Percentiles rank a stretch among this genome's conserved stretches.
Conservation (phyloP, 2,888 invertebrate species). For the Norana najaformis region DNA sequence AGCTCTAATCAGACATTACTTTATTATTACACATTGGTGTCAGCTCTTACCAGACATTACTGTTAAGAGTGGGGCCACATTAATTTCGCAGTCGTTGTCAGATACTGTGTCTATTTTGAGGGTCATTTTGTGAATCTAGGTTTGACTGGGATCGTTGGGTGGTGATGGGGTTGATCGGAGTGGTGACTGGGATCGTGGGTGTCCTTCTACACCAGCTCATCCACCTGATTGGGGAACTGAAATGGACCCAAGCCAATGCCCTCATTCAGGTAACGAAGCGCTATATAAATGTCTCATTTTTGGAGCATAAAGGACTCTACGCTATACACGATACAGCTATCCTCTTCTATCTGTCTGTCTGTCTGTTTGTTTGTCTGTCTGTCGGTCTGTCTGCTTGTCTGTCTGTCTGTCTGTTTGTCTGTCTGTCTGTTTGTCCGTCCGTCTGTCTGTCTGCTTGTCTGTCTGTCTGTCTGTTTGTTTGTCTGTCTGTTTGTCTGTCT, state of each 20-base stretch:
- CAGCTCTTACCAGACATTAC: not conserved
- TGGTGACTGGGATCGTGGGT: conserved; percentile 51
- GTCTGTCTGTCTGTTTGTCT: no score
- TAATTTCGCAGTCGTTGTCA: not conserved
- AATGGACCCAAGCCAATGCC: conserved; percentile 44
- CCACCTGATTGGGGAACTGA: conserved; percentile 44
- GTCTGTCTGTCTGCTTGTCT: no score
- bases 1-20: not conserved
- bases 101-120: not conserved
- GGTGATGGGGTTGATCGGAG: conserved; percentile 53
- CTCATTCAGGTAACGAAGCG: conserved; percentile 38
- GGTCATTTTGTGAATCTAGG: conserved; percentile 29
- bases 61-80: not conserved
- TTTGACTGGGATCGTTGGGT: conserved; percentile 54
- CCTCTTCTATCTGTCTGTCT: not conserved
- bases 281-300: not conserved
- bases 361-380: no score
- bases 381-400: no score
- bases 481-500: no score
- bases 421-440: no score
- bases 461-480: no score
- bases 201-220: conserved; percentile 52
- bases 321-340: not conserved
- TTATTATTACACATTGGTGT: no score
- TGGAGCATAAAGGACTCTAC: not conserved